These are phyloP conservation scores for Cancer borealis DNA, from an alignment of 2,888 invertebrate species.

Conservation along the genomic window DNA sequence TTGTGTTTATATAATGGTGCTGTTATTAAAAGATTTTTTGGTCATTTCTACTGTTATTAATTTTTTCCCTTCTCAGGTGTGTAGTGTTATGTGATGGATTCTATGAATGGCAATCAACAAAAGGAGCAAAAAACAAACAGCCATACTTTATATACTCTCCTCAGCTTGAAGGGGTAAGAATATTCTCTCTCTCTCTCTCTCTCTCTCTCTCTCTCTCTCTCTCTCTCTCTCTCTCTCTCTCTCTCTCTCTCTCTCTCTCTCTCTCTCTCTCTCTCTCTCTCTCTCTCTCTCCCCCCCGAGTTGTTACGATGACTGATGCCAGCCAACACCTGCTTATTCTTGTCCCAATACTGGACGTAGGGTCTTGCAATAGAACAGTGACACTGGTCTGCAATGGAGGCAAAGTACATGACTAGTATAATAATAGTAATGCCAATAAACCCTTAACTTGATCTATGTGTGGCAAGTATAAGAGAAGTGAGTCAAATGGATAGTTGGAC, in stretches of 20 bases:
- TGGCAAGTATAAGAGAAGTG: no score
- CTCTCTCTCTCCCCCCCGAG: background rate
- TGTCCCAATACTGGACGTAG: no score
- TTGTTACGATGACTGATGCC: no score
- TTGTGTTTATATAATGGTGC: background rate
- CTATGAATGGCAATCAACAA: slow-evolving; percentile 90
- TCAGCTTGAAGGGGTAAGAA: slow-evolving; percentile 82
- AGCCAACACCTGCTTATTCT: no score
- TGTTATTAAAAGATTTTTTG: background rate
- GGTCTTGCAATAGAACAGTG: no score
- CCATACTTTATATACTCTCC: slow-evolving; percentile 88
- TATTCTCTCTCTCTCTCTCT: background rate
- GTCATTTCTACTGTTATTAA: background rate
- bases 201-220: background rate
- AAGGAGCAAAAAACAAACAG: slow-evolving; percentile 83
- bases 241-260: background rate
- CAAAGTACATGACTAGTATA: no score
- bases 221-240: background rate
- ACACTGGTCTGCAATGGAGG: no score
- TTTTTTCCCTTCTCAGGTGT: slow-evolving; percentile 82
- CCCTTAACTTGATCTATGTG: no score
- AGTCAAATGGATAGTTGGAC: no score
- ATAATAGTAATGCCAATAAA: no score
- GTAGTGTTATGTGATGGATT: slow-evolving; percentile 90
- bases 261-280: background rate